phyloP scores from a whole-genome alignment of 2,113 vertebrate genomes.

The Platysternon megacephalum region DNA sequence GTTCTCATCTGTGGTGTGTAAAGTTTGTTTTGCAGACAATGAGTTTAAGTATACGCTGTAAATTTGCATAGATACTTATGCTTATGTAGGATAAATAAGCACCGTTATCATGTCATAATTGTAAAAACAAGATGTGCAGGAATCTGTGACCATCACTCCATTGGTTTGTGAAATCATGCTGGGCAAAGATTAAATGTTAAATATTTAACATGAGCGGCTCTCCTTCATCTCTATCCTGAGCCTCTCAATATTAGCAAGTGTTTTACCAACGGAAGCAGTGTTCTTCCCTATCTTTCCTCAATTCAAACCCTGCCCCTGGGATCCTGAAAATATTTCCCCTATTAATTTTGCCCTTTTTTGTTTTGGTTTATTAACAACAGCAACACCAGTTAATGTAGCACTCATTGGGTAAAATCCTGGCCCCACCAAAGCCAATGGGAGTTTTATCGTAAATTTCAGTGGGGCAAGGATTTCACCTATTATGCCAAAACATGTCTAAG shows the following conservation, averaged over 20 bases:
- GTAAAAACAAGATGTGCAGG: constrained; percentile 65
- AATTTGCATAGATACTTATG: constrained; percentile 51
- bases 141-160: constrained; percentile 23
- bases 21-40: constrained; percentile 70
- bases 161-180: constrained; percentile 47
- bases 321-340: not conserved
- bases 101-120: constrained; percentile 64
- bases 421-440: not conserved
- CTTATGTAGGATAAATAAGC: constrained; percentile 69
- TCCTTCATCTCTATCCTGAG: not conserved
- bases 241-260: not conserved
- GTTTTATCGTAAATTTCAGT: not conserved
- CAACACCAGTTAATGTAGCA: not conserved
- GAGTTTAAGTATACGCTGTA: constrained; percentile 54
- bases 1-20: constrained; percentile 77
- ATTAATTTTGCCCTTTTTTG: not conserved
- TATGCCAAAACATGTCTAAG: not conserved
- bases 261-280: not conserved
- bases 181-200: constrained; percentile 60
- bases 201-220: not conserved
- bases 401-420: rapidly evolving
- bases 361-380: not conserved
- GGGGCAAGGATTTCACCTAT: not conserved
- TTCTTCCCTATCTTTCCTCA: not conserved
- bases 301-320: not conserved